Evolutionary conservation across 2,888 invertebrate species (phyloP).

Genomic region (Coleophora flavipennella): DNA sequence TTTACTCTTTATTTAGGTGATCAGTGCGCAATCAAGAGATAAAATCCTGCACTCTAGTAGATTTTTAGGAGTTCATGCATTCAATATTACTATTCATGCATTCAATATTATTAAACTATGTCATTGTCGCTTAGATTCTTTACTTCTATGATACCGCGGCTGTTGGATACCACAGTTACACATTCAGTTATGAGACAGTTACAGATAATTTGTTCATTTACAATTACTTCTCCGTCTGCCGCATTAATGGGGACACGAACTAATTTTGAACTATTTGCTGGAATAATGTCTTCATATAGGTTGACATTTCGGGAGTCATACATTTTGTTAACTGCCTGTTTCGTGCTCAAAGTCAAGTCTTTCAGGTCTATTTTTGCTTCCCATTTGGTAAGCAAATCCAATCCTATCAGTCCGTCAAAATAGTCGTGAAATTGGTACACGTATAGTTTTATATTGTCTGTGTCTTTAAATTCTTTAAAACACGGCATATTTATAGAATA

Average conservation of each 20-base stretch:
- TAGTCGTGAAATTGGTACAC: constrained; percentile 13
- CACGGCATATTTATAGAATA: constrained; percentile 13
- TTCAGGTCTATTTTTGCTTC: too few species aligned
- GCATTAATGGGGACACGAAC: constrained; percentile 8
- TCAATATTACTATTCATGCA: too few species aligned
- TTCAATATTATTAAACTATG: constrained; percentile 10
- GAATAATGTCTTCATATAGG: constrained; percentile 12
- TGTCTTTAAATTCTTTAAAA: constrained; percentile 13
- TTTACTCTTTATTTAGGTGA: constrained; percentile 12
- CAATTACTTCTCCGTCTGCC: constrained; percentile 5
- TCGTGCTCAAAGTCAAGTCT: too few species aligned
- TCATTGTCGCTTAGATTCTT: constrained; percentile 10
- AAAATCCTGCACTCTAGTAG: constrained; percentile 5
- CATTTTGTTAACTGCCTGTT: constrained; percentile 7
- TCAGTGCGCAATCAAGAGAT: constrained; percentile 10
- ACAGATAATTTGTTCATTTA: constrained; percentile 7
- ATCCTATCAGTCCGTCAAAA: constrained; percentile 16
- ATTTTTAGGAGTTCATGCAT: constrained; percentile 4
- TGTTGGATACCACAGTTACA: constrained; percentile 4
- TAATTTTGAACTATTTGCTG: constrained; percentile 7
- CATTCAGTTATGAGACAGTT: constrained; percentile 10
- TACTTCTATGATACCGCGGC: neutral
- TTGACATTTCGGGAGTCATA: constrained; percentile 10
- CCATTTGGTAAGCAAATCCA: too few species aligned
- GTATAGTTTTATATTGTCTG: too few species aligned